Evolutionary conservation across 53 echinoderm and acorn worm species (phyloP).

Genomic region (Apostichopus leukothele): DNA sequence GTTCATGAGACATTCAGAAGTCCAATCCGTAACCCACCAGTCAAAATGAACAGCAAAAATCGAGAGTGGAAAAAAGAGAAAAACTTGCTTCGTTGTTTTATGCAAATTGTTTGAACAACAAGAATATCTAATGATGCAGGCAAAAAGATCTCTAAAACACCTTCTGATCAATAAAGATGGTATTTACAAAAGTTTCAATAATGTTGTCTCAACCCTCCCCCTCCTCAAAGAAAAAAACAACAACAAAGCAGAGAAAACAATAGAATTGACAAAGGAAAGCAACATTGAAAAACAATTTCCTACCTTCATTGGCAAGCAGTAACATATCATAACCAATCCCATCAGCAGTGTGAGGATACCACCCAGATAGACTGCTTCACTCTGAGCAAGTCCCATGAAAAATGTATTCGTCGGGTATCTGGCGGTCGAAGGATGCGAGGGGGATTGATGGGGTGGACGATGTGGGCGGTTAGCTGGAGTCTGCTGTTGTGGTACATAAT

Average conservation of each 20-base stretch:
- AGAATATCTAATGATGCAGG: too few relatives aligned
- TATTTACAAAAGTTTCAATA: not conserved
- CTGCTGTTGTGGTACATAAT: conserved; percentile 31
- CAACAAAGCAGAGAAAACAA: too few relatives aligned
- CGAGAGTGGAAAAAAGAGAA: too few relatives aligned
- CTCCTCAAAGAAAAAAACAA: too few relatives aligned
- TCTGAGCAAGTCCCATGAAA: conserved; percentile 49
- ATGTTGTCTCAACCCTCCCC: not conserved
- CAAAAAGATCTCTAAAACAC: too few relatives aligned
- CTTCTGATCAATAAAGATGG: not conserved
- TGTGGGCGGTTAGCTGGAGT: conserved; percentile 1
- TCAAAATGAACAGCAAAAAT: too few relatives aligned
- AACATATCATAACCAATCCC: conserved; percentile 69
- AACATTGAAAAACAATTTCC: not conserved
- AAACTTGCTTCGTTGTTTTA: too few relatives aligned
- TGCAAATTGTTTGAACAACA: too few relatives aligned
- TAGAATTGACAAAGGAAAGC: not conserved
- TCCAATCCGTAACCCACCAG: too few relatives aligned
- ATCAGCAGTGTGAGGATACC: conserved; percentile 75
- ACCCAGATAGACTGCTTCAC: conserved; percentile 78
- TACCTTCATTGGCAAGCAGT: conserved; percentile 76
- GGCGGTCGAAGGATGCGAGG: conserved; percentile 15
- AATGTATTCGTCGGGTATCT: not conserved
- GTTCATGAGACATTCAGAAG: too few relatives aligned
- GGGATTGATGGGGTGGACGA: not conserved